Conservation (phyloP, 2,888 invertebrate genomes). For the Drosophila monieri region DNA sequence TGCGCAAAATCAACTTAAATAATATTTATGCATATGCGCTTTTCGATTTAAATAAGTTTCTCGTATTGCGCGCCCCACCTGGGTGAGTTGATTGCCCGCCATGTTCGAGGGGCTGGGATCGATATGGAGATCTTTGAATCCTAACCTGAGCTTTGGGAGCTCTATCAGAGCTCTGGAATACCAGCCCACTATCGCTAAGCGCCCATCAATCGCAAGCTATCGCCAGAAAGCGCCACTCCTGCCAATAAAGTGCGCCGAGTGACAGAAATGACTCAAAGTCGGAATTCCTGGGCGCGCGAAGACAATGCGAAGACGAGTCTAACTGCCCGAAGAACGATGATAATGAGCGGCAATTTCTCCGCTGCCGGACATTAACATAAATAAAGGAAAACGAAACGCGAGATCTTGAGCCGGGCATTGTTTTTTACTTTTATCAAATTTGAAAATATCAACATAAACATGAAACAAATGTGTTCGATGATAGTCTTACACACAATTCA, state of each 20-base stretch:
- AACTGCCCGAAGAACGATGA: constrained; percentile 63
- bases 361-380: constrained; percentile 63
- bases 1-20: constrained; percentile 71
- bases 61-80: constrained; percentile 39
- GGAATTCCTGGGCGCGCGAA: constrained; percentile 25
- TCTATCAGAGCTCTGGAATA: neutral
- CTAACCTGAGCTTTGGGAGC: neutral
- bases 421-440: constrained; percentile 69
- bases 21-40: constrained; percentile 76
- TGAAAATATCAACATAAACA: constrained; percentile 81
- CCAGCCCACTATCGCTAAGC: constrained; percentile 1
- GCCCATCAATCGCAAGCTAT: constrained; percentile 24
- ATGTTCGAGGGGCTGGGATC: constrained; percentile 4
- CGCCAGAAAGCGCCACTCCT: constrained; percentile 56
- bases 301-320: constrained; percentile 43
- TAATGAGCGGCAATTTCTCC: constrained; percentile 52
- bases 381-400: constrained; percentile 56
- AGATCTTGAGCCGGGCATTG: constrained; percentile 35
- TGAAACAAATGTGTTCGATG: constrained; percentile 80
- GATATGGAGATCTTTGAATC: neutral
- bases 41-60: constrained; percentile 74
- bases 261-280: constrained; percentile 54
- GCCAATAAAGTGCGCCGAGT: constrained; percentile 74
- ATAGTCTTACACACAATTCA: constrained; percentile 78
- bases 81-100: constrained; percentile 21